These are phyloP conservation scores for Rhamnusium bicolor DNA, from an alignment of 2,888 invertebrate species.

Conservation along the genomic window DNA sequence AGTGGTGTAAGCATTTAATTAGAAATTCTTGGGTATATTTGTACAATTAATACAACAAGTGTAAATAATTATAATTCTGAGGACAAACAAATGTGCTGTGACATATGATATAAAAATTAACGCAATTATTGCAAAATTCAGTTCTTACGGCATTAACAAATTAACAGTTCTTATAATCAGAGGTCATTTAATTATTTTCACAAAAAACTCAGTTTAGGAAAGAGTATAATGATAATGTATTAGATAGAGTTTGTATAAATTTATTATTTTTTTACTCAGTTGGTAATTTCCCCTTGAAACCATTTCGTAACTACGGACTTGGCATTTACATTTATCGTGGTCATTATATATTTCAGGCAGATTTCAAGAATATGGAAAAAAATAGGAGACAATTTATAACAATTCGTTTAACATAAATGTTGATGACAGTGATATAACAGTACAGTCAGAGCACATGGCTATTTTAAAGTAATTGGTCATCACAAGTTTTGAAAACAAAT, in stretches of 20 bases:
- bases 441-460: too few species aligned
- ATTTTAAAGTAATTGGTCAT: too few species aligned
- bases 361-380: too few species aligned
- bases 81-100: constrained; percentile 3
- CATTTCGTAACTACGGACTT: not conserved
- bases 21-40: constrained; percentile 16
- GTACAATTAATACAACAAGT: constrained; percentile 8
- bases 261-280: not conserved
- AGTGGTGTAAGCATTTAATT: not conserved
- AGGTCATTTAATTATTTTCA: not conserved
- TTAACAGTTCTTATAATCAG: not conserved
- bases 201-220: not conserved
- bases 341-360: too few species aligned
- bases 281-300: not conserved
- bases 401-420: too few species aligned
- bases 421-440: too few species aligned
- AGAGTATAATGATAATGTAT: not conserved
- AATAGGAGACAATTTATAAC: too few species aligned
- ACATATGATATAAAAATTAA: constrained; percentile 2
- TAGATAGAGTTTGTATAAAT: not conserved
- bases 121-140: not conserved
- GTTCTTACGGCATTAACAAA: not conserved
- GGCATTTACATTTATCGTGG: not conserved
- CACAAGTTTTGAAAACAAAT: too few species aligned
- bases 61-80: not conserved